Evolutionary conservation across 2,888 invertebrate genomes (phyloP).

Genomic region (Bellardia bayeri): DNA sequence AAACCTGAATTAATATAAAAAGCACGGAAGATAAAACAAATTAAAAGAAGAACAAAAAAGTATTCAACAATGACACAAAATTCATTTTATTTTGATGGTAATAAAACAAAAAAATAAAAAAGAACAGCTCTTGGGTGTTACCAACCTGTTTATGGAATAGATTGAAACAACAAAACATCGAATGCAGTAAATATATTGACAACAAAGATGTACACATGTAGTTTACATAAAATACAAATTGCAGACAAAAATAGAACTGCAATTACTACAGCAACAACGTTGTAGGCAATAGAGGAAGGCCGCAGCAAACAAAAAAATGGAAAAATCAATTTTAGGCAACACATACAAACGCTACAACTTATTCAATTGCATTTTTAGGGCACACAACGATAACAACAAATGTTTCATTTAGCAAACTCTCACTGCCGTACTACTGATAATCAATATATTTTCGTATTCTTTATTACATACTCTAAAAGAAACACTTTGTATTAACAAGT

Average conservation of each 20-base stretch:
- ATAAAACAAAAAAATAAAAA: slow-evolving; percentile 1
- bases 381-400: background rate
- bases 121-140: slow-evolving; percentile 38
- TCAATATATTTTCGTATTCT: background rate
- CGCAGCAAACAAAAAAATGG: slow-evolving; percentile 24
- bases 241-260: slow-evolving; percentile 55
- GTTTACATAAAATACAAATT: slow-evolving; percentile 6
- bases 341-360: background rate
- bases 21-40: background rate
- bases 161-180: background rate
- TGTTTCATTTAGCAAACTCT: too few species aligned
- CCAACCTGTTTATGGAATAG: slow-evolving; percentile 67
- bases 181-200: slow-evolving; percentile 27
- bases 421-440: background rate
- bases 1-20: slow-evolving; percentile 2
- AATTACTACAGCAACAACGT: slow-evolving; percentile 45
- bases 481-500: slow-evolving; percentile 12
- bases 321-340: slow-evolving; percentile 62
- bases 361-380: slow-evolving; percentile 29
- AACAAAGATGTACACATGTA: slow-evolving; percentile 13
- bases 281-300: background rate
- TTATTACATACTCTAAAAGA: background rate
- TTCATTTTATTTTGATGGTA: slow-evolving; percentile 3
- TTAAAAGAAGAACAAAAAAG: background rate
- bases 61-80: slow-evolving; percentile 51